phyloP scores from a whole-genome alignment of 92 coral and sea anemone species.

The Phenganax subtilis region DNA sequence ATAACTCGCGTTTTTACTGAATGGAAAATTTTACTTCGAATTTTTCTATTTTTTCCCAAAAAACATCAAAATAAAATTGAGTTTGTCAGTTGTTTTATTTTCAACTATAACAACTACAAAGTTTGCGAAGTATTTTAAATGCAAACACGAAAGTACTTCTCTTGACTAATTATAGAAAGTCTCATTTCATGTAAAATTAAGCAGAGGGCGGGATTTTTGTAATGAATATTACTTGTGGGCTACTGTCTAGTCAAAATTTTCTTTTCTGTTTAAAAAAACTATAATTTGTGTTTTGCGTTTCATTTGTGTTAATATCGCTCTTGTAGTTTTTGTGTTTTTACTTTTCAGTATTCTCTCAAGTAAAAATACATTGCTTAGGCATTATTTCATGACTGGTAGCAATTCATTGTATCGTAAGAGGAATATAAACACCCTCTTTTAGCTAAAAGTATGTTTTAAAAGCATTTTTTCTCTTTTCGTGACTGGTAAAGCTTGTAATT shows the following conservation, averaged over 20 bases:
- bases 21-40: too few relatives aligned
- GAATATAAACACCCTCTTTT: neutral
- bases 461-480: too few relatives aligned
- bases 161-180: too few relatives aligned
- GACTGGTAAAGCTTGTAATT: too few relatives aligned
- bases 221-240: neutral
- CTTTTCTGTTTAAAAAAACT: neutral
- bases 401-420: neutral
- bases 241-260: neutral
- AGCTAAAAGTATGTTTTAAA: too few relatives aligned
- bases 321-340: neutral
- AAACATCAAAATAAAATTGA: too few relatives aligned
- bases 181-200: neutral
- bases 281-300: neutral
- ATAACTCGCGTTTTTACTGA: neutral
- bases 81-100: too few relatives aligned
- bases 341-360: neutral
- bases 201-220: neutral
- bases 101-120: too few relatives aligned
- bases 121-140: too few relatives aligned
- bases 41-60: neutral
- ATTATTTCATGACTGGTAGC: neutral
- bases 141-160: too few relatives aligned
- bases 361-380: neutral
- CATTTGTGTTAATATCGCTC: neutral